Evolutionary conservation across 2,888 invertebrate genomes (phyloP), one percentile per base, ranked within the genome.

Genomic region (Caenorhabditis plicata): DNA sequence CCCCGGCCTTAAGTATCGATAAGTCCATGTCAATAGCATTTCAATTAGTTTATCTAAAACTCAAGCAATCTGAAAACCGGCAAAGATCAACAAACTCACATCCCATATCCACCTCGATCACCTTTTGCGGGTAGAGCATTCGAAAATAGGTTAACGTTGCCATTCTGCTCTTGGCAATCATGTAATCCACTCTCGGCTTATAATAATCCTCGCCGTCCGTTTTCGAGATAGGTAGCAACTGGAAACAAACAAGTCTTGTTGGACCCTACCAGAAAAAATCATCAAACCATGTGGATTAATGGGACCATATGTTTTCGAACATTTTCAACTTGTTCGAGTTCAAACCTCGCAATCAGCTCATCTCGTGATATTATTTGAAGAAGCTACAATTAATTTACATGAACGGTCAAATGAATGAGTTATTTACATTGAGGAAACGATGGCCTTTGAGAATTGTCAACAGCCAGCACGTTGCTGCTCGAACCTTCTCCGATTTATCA

Each of bases 261-360:
- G 7, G 29, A 27, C 7, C 7, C 8, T 27, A 27, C 11, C 11
- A 8, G 27, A 15, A 17, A 41, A 49, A 32, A 8, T 23, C n/a
- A n/a, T n/a, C n/a, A n/a, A n/a, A 51, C 51, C 2, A 29, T 32
- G 32, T 52, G 48, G 27, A 67, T 43, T 17, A 67, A 22, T 0
- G 48, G 46, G 32, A 67, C 46, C 4, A 67, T 40, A 9, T 53
- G 51, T 8, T 33, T 53, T 3, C 67, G 39, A 5, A 60, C 54
- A 3, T 43, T 25, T 22, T 68, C 67, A 8, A 58, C 61, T 19
- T 46, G 49, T 43, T 68, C 67, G 8, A 60, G 29, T 17, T 68
- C 67, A 2, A 67, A 33, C 4, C 55, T 52, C 7, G 54, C 52
- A 40, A 67, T 54, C 2, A 47, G 25, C 8, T 53, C 51, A 13